Base-by-base conservation (phyloP, 2,113 vertebrate species). In the Lagenorhynchus albirostris region DNA sequence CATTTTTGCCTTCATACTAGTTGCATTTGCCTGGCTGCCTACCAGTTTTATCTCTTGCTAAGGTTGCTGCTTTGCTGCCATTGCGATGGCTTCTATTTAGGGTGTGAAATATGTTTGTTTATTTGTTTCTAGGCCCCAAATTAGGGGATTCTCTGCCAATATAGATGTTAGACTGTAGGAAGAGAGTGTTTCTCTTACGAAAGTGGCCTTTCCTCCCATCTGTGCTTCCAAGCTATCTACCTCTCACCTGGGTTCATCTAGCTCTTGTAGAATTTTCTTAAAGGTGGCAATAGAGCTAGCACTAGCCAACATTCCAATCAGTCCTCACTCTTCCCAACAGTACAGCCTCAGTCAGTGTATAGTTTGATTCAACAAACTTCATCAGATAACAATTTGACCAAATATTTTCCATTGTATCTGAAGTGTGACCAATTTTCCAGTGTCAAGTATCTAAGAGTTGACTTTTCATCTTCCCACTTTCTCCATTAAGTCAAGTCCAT, bases 81-180 rank as follows among this genome's bases (percentile, higher is more conserved):
- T 92, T 83, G 15, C 13, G 8, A 68, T 20, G 41, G 15, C 53
- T 92, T 92, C 38, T 87, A 67, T 83, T 93, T 94, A 79, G 31
- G 68, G 36, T 76, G 14, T 23, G 26, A 90, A 93, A 50, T 67
- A 3, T 74, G 68, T 65, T 89, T 86, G 92, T 71, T 41, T 85
- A 55, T 86, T 84, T 58, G 55, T 58, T 58, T 58, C 82, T 38
- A 55, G 44, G 8, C 26, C 90, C n/a, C 11, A 76, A 79, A 91
- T 70, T 94, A 31, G 31, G 94, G 58, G 55, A 88, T 91, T 85
- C 67, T 95, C 77, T 83, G n/a, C 8, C 53, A 96, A 47, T 93
- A 85, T 15, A 76, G 58, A 91, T 74, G 33, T 96, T 47, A 88
- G 36, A 36, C 23, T 84, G 8, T 91, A 76, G 58, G 36, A 11